Base-by-base conservation (phyloP, 1,140 invertebrate species). In the Papilio xuthus region DNA sequence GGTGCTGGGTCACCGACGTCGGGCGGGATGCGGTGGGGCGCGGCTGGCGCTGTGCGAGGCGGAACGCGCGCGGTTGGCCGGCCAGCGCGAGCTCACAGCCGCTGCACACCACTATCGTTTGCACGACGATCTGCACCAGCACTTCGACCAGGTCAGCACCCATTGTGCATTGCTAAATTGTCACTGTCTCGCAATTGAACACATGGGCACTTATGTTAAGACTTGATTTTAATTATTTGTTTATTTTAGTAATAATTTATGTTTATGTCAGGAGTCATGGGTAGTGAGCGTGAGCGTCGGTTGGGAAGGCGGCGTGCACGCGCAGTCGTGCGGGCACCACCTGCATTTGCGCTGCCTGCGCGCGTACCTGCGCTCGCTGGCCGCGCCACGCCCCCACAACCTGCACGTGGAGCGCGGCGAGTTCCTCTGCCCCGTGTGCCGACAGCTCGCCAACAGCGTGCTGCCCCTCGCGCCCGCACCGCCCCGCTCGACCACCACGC, bases 281-380 rank as follows among this genome's bases (percentile, higher is more conserved):
- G 95, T 97, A 87, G 89, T 98, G 67, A 97, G 97, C 2, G 95
- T 98, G 28, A 98, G 97, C 91, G 96, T 97, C 82, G 98, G 98
- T 4, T 99, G 97, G 96, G 97, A 98, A 91, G 98, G 97, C 78
- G 98, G 98, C 42, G 97, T 99, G 23, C 96, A 98, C 90, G 97
- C 98, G n/a, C 97, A 98, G 94, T 98, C 98, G 1, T 99, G 98
- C 94, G 98, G 98, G 13, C 98, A 99, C 94, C 98, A 99, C 92
- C 94, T 99, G 44, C 98, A 99, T 94, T 95, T 99, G 77, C 97
- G 98, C 87, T 99, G 98, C 93, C 96, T 98, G 81, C 97, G 97
- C 88, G 96, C 97, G 0, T 99, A 99, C 94, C 94, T 98, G 69
- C 95, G 96, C 79, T 98, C 98, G 7, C 94, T 99, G 60, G 95